Base-by-base conservation (phyloP, 2,888 invertebrate genomes). In the Callinectes sapidus region DNA sequence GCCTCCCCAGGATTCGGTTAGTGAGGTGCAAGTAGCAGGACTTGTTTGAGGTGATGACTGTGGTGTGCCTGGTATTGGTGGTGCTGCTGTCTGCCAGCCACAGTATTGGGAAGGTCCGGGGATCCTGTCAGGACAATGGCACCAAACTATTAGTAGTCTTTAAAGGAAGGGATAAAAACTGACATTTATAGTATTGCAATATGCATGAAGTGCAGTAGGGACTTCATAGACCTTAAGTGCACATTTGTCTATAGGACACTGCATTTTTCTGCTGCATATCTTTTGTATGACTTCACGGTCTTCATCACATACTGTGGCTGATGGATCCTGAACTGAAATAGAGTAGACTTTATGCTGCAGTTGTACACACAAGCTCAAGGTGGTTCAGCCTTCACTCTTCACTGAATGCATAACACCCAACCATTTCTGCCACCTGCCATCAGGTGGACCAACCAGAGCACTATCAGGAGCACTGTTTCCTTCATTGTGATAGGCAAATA, bases 1-100 rank as follows among this genome's bases (percentile, higher is more conserved):
- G 39, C 89, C 55, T 91, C 42, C 87, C 91, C 91, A 91, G 91
- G 91, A 91, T 42, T 18, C 61, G 85, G 91, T 91, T 89, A 89
- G 39, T 91, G 39, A 42, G 3, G 91, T 91, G 91, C 91, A 91
- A 91, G 91, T 91, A 91, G 87, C 54, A n/a, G 39, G 55, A 28
- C 32, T 35, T 90, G 85, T 85, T 32, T 54, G 55, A 55, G 14
- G 32, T 90, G 55, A 35, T 90, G 55, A 35, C 54, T 71, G 71
- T 71, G 71, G 23, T 71, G 71, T 71, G 71, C n/a, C 71, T 23
- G 71, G 71, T 71, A 28, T 23, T 71, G 71, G 71, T 71, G 71
- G 71, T 71, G 71, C 28, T 71, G 71, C 28, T 23, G 23, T 71
- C 23, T n/a, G 28, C 71, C 71, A 71, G 71, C 71, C 71, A 71